These are phyloP conservation scores for Popillia japonica DNA, from an alignment of 1,140 invertebrate genomes.

Conservation along the genomic window DNA sequence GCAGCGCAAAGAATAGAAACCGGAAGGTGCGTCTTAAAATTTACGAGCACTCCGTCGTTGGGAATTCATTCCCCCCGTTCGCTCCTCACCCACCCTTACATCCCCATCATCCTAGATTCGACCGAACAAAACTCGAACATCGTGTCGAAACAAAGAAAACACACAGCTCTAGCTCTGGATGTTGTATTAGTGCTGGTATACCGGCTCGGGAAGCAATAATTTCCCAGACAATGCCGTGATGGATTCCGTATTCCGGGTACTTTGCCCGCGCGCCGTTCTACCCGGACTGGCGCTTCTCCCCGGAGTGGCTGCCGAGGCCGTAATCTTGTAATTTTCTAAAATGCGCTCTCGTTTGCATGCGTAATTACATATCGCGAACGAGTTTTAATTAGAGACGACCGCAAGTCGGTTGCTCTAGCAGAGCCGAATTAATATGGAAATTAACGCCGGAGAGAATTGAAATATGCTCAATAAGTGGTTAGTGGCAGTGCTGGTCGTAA, in stretches of 20 bases:
- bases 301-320: neutral
- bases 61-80: neutral
- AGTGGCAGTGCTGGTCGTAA: too few relatives aligned
- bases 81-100: neutral
- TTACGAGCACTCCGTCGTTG: neutral
- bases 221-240: neutral
- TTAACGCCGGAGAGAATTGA: neutral
- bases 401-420: neutral
- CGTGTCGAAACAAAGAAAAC: constrained; percentile 14
- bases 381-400: constrained; percentile 22
- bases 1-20: neutral
- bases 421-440: neutral
- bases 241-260: constrained; percentile 5
- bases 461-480: neutral
- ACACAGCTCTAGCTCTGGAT: neutral
- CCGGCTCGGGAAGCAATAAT: neutral
- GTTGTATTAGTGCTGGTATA: neutral
- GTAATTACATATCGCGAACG: constrained; percentile 31
- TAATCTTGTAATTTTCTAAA: constrained; percentile 36
- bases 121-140: neutral
- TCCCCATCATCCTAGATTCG: too few relatives aligned
- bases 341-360: constrained; percentile 23
- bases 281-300: too few relatives aligned
- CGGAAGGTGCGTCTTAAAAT: constrained; percentile 12
- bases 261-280: neutral